Conservation (phyloP, 2,888 invertebrate genomes). For the Macrosoma leucophasiata region DNA sequence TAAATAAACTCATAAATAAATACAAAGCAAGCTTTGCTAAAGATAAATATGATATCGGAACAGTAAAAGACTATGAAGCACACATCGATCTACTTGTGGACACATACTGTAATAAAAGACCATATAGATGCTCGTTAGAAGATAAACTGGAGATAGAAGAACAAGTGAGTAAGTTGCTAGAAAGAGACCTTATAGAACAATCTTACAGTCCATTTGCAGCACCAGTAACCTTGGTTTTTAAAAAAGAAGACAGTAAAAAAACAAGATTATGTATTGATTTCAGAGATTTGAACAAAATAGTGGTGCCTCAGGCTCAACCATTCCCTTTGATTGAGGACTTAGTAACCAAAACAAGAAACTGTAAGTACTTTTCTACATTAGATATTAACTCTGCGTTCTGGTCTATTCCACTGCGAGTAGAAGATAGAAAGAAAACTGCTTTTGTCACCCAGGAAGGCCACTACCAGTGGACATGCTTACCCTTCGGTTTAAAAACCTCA, state of each 20-base stretch:
- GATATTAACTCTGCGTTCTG: conserved; percentile 43
- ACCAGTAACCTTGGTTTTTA: conserved; percentile 14
- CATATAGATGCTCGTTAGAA: conserved; percentile 13
- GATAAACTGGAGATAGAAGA: too few species aligned
- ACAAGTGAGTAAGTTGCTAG: conserved; percentile 11
- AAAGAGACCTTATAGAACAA: conserved; percentile 9
- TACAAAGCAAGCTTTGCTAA: conserved; percentile 8
- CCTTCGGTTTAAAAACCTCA: conserved; percentile 32
- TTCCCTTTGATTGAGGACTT: conserved; percentile 35
- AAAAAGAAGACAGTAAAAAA: conserved; percentile 12
- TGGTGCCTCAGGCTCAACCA: conserved; percentile 20
- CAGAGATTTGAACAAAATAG: conserved; percentile 9
- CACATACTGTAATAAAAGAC: conserved; percentile 16
- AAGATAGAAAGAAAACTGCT: conserved; percentile 35
- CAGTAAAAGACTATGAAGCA: conserved; percentile 19
- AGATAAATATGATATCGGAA: conserved; percentile 20
- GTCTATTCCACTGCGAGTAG: conserved; percentile 35
- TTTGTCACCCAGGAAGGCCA: conserved; percentile 28
- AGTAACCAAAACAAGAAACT: conserved; percentile 33
- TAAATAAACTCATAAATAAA: background rate
- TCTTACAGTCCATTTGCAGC: conserved; percentile 15
- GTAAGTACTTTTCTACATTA: conserved; percentile 32
- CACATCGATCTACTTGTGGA: conserved; percentile 16
- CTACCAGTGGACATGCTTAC: conserved; percentile 30
- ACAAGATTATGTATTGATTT: conserved; percentile 13